Evolutionary conservation across 1,140 invertebrate species (phyloP).

Genomic region (Oedothorax gibbosus): DNA sequence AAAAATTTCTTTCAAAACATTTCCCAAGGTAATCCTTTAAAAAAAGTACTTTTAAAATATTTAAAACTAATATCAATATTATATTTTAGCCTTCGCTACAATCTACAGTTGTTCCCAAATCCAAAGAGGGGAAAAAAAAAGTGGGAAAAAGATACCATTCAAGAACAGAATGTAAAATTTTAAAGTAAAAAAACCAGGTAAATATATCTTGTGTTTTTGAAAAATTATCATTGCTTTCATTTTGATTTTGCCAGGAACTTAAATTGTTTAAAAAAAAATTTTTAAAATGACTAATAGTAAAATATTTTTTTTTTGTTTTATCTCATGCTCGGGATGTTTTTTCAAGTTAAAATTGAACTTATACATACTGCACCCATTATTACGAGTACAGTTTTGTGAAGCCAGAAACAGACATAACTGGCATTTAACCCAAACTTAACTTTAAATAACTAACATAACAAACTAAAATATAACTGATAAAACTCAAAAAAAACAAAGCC

Average conservation of each 20-base stretch:
- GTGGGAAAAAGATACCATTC: slow-evolving; percentile 81
- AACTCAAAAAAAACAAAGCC: no score
- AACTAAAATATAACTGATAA: no score
- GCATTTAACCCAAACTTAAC: no score
- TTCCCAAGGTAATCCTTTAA: no score
- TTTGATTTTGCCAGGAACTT: background rate
- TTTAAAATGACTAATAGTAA: no score
- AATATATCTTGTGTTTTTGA: slow-evolving; percentile 26
- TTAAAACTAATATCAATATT: no score
- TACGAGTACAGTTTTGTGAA: no score
- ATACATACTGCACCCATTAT: no score
- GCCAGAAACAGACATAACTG: no score
- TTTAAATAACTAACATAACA: no score
- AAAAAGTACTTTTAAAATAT: no score
- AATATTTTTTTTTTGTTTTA: background rate
- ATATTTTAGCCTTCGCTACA: slow-evolving; percentile 68
- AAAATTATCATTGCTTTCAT: background rate
- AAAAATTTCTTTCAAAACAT: no score
- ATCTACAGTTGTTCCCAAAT: slow-evolving; percentile 70
- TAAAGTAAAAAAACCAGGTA: slow-evolving; percentile 80
- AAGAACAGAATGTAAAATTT: slow-evolving; percentile 87
- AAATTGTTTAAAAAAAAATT: background rate
- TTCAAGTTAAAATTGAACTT: background rate
- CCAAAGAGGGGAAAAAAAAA: slow-evolving; percentile 70
- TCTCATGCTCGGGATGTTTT: background rate